A percentile compares a stretch with the other conserved stretches of the same genome.
These are phyloP conservation scores for Bombus picipes DNA, from an alignment of 1,140 invertebrate species.

Conservation along the genomic window DNA sequence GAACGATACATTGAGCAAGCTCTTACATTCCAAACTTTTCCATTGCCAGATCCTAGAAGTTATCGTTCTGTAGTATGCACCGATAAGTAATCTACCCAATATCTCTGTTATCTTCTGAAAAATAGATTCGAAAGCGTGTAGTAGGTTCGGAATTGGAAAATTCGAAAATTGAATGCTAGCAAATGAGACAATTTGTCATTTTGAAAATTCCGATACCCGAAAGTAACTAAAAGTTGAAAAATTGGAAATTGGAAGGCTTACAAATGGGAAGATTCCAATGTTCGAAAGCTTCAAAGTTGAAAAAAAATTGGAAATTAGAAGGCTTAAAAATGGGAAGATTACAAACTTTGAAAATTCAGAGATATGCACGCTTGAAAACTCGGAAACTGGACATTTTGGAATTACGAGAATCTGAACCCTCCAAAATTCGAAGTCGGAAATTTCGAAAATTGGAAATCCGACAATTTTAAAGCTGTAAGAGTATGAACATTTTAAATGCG, in stretches of 20 bases:
- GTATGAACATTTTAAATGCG: background rate
- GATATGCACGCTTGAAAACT: too few relatives aligned
- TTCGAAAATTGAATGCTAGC: background rate
- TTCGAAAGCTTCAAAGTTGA: background rate
- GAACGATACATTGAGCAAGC: background rate
- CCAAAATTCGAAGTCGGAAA: background rate
- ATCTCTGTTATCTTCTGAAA: background rate
- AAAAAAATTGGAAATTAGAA: background rate
- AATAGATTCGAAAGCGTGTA: background rate
- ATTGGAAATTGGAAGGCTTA: background rate
- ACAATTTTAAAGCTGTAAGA: too few relatives aligned
- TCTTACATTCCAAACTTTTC: conserved; percentile 5
- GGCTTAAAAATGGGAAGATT: background rate
- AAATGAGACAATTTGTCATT: background rate
- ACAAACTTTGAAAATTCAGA: background rate
- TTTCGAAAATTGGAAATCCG: too few relatives aligned
- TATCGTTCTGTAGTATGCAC: background rate
- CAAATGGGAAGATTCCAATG: too few relatives aligned
- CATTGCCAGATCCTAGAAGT: background rate
- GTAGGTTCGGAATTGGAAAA: background rate
- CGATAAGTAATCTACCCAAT: background rate
- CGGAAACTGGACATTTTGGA: background rate
- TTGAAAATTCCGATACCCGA: too few relatives aligned
- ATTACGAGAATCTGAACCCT: background rate
- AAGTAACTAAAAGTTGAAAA: background rate